phyloP scores from a whole-genome alignment of 2,113 vertebrate species.

The Sciurus niger region DNA sequence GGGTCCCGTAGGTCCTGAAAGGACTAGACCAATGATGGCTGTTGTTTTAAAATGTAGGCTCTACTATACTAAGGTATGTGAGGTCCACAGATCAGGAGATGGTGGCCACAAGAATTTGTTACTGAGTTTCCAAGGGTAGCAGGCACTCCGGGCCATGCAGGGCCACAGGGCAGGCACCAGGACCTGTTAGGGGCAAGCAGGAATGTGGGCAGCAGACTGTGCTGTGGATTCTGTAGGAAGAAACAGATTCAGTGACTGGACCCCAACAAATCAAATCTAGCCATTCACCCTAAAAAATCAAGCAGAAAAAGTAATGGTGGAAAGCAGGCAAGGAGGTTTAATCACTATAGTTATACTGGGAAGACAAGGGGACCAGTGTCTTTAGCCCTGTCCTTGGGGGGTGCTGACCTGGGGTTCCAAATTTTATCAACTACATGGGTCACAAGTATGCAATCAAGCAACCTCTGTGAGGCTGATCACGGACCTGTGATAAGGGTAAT shows the following conservation, averaged over 20 bases:
- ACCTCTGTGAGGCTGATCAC: not conserved
- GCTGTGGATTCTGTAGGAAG: not conserved
- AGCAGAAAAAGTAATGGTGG: not conserved
- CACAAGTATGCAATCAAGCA: not conserved
- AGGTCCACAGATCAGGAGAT: not conserved
- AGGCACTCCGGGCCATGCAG: no score
- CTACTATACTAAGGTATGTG: not conserved
- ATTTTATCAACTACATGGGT: not conserved
- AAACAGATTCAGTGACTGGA: not conserved
- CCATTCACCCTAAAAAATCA: not conserved
- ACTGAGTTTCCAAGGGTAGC: not conserved
- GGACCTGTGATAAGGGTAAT: not conserved
- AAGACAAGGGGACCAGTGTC: not conserved
- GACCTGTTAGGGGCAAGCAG: not conserved
- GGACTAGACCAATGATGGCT: not conserved
- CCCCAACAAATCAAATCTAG: not conserved
- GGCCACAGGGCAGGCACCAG: not conserved
- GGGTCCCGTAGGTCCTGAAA: fast-evolving
- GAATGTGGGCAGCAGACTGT: fast-evolving
- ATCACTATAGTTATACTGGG: not conserved
- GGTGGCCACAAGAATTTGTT: no score
- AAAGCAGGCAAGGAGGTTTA: not conserved
- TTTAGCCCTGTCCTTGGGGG: not conserved
- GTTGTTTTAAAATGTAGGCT: not conserved
- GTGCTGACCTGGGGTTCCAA: not conserved